phyloP scores from a whole-genome alignment of 2,797 vertebrate species.

The Sebastes aleutianus region DNA sequence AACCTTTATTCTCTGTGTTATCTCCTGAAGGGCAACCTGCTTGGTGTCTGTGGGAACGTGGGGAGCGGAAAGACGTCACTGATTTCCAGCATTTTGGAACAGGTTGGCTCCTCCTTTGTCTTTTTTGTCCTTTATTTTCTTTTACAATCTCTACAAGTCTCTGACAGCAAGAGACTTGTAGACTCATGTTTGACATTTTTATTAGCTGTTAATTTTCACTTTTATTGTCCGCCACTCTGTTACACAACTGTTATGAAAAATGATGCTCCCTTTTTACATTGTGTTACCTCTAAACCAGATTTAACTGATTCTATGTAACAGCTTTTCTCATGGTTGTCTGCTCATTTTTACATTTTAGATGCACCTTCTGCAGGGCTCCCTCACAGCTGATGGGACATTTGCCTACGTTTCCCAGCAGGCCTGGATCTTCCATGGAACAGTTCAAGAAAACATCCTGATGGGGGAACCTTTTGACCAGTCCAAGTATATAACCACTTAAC shows the following conservation, averaged over 20 bases:
- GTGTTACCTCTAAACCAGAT: not conserved
- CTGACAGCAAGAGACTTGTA: not conserved
- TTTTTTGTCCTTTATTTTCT: not conserved
- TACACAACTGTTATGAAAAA: not conserved
- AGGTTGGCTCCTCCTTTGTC: slow-evolving; percentile 68
- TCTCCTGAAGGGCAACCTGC: slow-evolving; percentile 79
- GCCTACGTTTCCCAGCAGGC: slow-evolving; percentile 90
- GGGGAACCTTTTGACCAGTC: slow-evolving; percentile 79
- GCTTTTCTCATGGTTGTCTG: not conserved
- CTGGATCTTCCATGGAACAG: slow-evolving; percentile 88
- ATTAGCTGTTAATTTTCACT: not conserved
- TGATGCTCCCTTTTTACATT: too few relatives aligned
- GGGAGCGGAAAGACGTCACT: slow-evolving; percentile 89
- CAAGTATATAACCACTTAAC: slow-evolving; percentile 71
- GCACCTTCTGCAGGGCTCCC: slow-evolving; percentile 78
- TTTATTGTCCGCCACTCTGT: not conserved
- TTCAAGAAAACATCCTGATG: slow-evolving; percentile 88
- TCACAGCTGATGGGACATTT: slow-evolving; percentile 78
- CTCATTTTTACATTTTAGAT: slow-evolving; percentile 73
- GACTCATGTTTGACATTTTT: not conserved
- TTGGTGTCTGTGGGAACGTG: slow-evolving; percentile 89
- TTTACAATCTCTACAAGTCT: not conserved
- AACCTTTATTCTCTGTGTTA: not conserved
- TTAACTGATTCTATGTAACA: not conserved
- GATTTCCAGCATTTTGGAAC: slow-evolving; percentile 85